A percentile compares a stretch with the other conserved stretches of the same genome.
Evolutionary conservation across 2,113 vertebrate species (phyloP).

Genomic region (Vulpes ferrilata): DNA sequence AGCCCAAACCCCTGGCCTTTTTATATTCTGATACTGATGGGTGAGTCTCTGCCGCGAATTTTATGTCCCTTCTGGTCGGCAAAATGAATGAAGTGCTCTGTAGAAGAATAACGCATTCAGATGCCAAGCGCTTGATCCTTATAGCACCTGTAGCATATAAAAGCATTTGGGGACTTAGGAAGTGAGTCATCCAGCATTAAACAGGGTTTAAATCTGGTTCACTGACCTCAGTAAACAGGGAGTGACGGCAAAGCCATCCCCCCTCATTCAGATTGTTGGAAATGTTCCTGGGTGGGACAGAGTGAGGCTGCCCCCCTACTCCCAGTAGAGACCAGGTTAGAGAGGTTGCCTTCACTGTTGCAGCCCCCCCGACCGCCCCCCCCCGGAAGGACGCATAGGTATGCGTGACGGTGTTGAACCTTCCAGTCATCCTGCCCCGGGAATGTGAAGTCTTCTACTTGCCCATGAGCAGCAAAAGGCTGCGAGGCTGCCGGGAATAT

Average conservation of each 20-base stretch:
- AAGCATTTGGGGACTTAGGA: neutral
- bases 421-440: neutral
- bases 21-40: neutral
- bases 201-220: neutral
- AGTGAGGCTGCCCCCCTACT: neutral
- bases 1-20: neutral
- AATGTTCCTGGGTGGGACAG: neutral
- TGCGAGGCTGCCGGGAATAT: neutral
- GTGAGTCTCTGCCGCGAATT: neutral
- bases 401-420: neutral
- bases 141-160: neutral
- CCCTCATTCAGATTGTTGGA: neutral
- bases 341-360: too few relatives aligned
- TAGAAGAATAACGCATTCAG: neutral
- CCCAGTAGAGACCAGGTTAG: neutral
- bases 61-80: neutral
- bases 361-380: too few relatives aligned
- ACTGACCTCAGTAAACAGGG: neutral
- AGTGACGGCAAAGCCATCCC: neutral
- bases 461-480: neutral
- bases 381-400: neutral
- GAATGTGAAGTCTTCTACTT: neutral
- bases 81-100: neutral
- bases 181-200: conserved; percentile 6
- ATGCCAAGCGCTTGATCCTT: neutral